These are phyloP conservation scores for Drosophila affinis DNA, from an alignment of 2,888 invertebrate genomes.

Conservation along the genomic window DNA sequence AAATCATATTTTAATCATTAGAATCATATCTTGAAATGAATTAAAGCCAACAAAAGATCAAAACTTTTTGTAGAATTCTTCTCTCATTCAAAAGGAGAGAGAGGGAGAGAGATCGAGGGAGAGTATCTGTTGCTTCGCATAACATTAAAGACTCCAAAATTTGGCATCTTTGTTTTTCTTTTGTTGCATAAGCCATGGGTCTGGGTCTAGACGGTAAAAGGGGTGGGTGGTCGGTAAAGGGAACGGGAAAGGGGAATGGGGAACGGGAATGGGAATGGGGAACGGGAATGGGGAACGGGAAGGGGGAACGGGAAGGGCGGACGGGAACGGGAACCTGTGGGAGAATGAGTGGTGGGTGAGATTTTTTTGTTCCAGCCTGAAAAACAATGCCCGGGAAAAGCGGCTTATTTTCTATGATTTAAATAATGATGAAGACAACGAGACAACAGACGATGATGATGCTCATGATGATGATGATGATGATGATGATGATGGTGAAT, in stretches of 20 bases:
- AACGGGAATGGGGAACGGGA: background rate
- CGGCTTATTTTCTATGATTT: constrained; percentile 81
- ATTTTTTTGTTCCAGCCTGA: constrained; percentile 68
- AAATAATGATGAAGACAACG: constrained; percentile 80
- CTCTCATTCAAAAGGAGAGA: background rate
- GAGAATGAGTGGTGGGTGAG: constrained; percentile 57
- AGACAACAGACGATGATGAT: constrained; percentile 21
- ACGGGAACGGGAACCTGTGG: constrained; percentile 1
- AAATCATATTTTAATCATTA: background rate
- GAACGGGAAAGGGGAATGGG: background rate
- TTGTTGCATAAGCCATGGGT: constrained; percentile 42
- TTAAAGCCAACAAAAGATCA: too few relatives aligned
- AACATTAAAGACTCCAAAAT: constrained; percentile 4
- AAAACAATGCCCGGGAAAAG: constrained; percentile 80
- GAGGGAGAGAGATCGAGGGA: background rate
- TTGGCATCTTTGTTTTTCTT: constrained; percentile 18
- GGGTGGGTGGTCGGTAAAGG: background rate
- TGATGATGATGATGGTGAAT: constrained; percentile 34
- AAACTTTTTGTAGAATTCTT: background rate
- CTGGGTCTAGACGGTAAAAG: constrained; percentile 27
- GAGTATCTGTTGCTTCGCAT: background rate
- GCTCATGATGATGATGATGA: constrained; percentile 19
- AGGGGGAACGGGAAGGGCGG: background rate
- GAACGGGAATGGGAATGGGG: background rate
- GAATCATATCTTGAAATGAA: too few relatives aligned